These are phyloP conservation scores for Apolygus lucorum DNA, from an alignment of 1,140 invertebrate species.

Conservation along the genomic window DNA sequence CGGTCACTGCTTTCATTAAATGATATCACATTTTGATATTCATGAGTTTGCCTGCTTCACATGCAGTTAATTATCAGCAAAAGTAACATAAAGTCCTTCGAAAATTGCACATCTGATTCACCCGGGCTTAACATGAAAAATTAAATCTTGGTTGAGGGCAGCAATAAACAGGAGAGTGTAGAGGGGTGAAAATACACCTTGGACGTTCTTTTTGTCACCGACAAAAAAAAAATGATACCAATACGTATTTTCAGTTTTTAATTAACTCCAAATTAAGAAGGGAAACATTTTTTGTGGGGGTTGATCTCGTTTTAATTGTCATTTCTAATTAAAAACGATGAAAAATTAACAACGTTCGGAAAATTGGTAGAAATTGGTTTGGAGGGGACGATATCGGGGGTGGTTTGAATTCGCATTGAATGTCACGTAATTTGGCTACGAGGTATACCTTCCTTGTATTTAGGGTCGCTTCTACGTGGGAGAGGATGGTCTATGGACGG, in stretches of 20 bases:
- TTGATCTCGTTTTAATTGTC: not conserved
- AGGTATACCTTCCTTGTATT: not conserved
- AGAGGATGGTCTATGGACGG: not conserved
- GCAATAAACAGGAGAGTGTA: too few relatives aligned
- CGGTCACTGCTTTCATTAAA: too few relatives aligned
- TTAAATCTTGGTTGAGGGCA: too few relatives aligned
- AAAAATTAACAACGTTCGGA: not conserved
- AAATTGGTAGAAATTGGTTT: not conserved
- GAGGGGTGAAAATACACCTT: too few relatives aligned
- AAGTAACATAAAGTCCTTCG: too few relatives aligned
- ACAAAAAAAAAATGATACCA: too few relatives aligned
- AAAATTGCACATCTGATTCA: too few relatives aligned
- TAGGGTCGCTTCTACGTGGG: not conserved
- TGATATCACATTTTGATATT: too few relatives aligned
- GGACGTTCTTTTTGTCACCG: too few relatives aligned
- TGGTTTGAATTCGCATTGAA: not conserved
- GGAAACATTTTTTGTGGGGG: not conserved
- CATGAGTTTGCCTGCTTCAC: too few relatives aligned
- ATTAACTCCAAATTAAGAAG: not conserved
- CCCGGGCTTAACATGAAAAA: too few relatives aligned
- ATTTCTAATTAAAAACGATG: not conserved
- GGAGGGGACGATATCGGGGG: not conserved
- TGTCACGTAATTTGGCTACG: not conserved
- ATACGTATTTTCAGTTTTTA: not conserved
- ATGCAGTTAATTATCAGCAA: too few relatives aligned